A percentile compares a stretch with the other conserved stretches of the same genome.
Evolutionary conservation across 1,140 invertebrate species (phyloP).

Genomic region (Pemphigus obesinymphae): DNA sequence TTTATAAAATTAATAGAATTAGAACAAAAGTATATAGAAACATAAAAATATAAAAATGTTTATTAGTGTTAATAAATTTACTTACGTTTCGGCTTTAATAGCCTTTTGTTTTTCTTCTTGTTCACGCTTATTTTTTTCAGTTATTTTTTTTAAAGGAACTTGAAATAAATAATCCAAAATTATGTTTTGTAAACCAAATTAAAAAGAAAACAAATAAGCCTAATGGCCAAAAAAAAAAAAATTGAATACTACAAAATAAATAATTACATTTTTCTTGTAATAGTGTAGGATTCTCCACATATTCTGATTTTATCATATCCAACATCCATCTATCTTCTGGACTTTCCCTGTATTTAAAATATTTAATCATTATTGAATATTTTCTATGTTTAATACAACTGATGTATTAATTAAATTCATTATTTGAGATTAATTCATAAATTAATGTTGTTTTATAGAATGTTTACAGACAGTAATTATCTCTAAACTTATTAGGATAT

Average conservation of each 20-base stretch:
- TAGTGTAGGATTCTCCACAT: constrained; percentile 33
- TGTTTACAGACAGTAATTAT: no score
- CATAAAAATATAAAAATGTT: background rate
- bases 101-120: constrained; percentile 36
- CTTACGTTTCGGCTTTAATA: constrained; percentile 38
- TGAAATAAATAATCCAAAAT: constrained; percentile 6
- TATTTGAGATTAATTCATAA: no score
- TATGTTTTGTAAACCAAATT: background rate
- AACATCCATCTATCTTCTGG: constrained; percentile 42
- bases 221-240: background rate
- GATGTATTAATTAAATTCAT: no score
- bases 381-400: background rate
- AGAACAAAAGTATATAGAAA: background rate
- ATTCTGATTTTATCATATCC: constrained; percentile 44
- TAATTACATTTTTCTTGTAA: constrained; percentile 41
- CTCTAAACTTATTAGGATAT: no score
- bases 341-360: constrained; percentile 41
- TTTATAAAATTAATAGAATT: background rate
- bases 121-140: constrained; percentile 24
- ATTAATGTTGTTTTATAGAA: no score
- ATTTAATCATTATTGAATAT: background rate
- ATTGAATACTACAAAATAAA: background rate
- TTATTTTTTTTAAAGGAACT: constrained; percentile 38
- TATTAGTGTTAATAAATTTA: background rate
- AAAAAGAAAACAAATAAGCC: background rate